Base-by-base conservation (phyloP, 2,888 invertebrate species). In the Lepeophtheirus nordmannii region DNA sequence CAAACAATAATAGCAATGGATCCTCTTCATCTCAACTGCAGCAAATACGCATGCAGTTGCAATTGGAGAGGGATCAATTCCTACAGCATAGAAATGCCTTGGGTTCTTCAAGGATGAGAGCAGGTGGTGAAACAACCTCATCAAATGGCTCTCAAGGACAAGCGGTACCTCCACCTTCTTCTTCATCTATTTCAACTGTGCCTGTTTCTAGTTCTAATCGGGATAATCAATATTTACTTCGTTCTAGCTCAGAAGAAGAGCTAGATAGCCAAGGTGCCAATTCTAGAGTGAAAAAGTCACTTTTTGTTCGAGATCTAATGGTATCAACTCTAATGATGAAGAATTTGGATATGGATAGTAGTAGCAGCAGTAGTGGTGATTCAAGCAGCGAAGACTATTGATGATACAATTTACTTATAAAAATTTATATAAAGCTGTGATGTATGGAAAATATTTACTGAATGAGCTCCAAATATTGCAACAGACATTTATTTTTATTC, bases 31-130 rank as follows among this genome's bases (percentile, higher is more conserved):
- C 85, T 71, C 88, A 89, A 77, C 80, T 93, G 75, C 92, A 92
- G 76, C 92, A 93, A 75, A 79, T 93, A 72, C 92, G 93, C 80
- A 91, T 93, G 89, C 93, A 93, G 78, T 79, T 90, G 74, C 92
- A 66, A 41, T 40, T 60, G 12, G 38, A 65, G 38, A 46, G 57
- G 10, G 41, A 46, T 39, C 64, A 64, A 37, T 39, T 41, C 57
- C 56, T 20, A 10, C 58, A 39, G 20, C 66, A 66, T 20, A n/a
- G 40, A 46, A 46, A 46, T 17, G 8, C 53, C 17, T 17, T 46
- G 17, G 53, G 53, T n/a, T 14, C n/a, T 17, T 46, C 53, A n/a
- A n/a, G n/a, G 17, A 17, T 14, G 17, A 14, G 53, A 14, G 5
- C 53, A n/a, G 5, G 53, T 46, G 53, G 53, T 46, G 53, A 8